Percentiles rank a stretch among this genome's conserved stretches.
These are phyloP conservation scores for Poeciliopsis turneri DNA, from an alignment of 2,797 vertebrate species.

Conservation along the genomic window DNA sequence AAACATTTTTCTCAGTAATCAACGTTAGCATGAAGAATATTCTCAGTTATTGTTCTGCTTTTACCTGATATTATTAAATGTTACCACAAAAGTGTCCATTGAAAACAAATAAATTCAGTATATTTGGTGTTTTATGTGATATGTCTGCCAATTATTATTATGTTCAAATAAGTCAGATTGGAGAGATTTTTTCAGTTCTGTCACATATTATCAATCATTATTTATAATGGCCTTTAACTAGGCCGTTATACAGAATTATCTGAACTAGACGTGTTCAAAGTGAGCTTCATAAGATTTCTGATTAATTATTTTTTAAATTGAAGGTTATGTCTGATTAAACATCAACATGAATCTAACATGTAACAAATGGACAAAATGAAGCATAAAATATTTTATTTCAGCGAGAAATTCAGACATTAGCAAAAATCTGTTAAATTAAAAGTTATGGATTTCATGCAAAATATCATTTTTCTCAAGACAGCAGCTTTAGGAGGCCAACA, in stretches of 20 bases:
- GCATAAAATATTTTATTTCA: too few relatives aligned
- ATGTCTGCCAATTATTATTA: neutral
- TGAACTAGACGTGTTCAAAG: neutral
- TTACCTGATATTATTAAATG: neutral
- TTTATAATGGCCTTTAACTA: neutral
- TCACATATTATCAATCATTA: neutral
- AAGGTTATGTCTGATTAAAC: too few relatives aligned
- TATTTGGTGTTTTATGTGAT: too few relatives aligned
- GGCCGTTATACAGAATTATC: neutral
- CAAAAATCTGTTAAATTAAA: too few relatives aligned
- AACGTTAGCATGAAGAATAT: constrained; percentile 26
- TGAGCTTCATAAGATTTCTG: too few relatives aligned
- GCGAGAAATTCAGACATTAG: too few relatives aligned
- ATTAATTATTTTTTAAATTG: too few relatives aligned
- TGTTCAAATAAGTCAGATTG: neutral
- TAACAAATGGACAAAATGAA: too few relatives aligned
- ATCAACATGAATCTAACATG: too few relatives aligned
- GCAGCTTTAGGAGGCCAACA: too few relatives aligned
- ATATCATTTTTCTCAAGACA: too few relatives aligned
- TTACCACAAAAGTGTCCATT: neutral
- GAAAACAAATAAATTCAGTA: neutral
- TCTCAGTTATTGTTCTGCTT: neutral
- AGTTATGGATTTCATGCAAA: too few relatives aligned
- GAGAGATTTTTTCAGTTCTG: neutral
- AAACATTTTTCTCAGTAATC: constrained; percentile 57